Base-by-base conservation (phyloP, 2,797 vertebrate genomes). In the Onychomys arenicola region DNA sequence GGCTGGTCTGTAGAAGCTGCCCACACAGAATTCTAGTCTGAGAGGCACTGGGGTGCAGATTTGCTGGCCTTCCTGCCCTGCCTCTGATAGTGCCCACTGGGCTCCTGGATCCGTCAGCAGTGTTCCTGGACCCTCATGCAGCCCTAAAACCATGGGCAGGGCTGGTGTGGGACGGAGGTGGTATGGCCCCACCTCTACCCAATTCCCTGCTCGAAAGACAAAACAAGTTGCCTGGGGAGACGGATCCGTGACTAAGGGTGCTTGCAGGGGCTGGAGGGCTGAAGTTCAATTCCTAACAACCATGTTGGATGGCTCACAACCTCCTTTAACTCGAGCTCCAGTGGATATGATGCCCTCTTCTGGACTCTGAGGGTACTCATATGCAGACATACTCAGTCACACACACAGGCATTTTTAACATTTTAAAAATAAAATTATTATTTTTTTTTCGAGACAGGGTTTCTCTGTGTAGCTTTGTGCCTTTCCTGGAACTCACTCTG, bases 41-140 rank as follows among this genome's bases (percentile, higher is more conserved):
- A 37, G 27, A 67, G 9, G 89, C 1, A 19, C 5, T 6, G 65
- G 61, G 21, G 29, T 69, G 37, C 16, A 19, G 59, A 34, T n/a
- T 8, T 2, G 13, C 37, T 46, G n/a, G 52, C 49, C 93, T 19
- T 10, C 14, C 49, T 43, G 91, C 37, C 63, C 65, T 3, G 19
- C n/a, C 12, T 49, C 61, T 0, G 0, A 17, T 0, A 0, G 57
- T 69, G 49, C 29, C 84, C 19, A 1, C 5, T 4, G 32, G 27
- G 43, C 25, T 57, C 69, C 80, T 49, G 71, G 91, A 71, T 83
- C 69, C 8, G 19, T 71, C 49, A 25, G 34, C 55, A n/a, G 5
- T 29, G 32, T 23, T 59, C 63, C 61, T 43, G 25, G 17, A 13
- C 46, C 34, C 34, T 61, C n/a, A 23, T 5, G 34, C 27, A 2